Base-by-base conservation (phyloP, 1,140 invertebrate species). In the Bombus soroeensis region DNA sequence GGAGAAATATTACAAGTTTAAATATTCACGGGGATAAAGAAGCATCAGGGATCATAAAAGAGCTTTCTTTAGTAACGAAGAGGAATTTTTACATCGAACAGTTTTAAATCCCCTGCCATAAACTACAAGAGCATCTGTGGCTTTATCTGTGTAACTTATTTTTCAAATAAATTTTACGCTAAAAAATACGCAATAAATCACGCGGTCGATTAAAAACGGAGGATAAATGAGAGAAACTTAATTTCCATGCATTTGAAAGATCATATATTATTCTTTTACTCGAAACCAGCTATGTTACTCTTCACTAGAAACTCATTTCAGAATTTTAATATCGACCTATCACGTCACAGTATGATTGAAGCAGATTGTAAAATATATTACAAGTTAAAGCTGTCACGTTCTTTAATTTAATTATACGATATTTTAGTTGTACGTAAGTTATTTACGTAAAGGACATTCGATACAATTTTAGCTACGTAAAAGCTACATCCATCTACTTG, bases 71-170 rank as follows among this genome's bases (percentile, higher is more conserved):
- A 34, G 18, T 34, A 34, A 74, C 28, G 10, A 34, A 59, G 12
- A 76, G 74, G 32, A 76, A 57, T 37, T 76, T 76, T 76, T 57
- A 28, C 73, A 75, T 41, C 13, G 28, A 43, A 72, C 70, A n/a
- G 1, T 72, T 72, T 72, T 5, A 28, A 72, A 43, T n/a, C 28
- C 2, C 5, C 39, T 15, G 39, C 13, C 39, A 41, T n/a, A n/a
- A 43, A 8, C 70, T 41, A 15, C 28, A 8, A 72, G 9, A n/a
- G 25, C 28, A 15, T 41, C 28, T n/a, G 13, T 32, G 28, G 22
- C 22, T 41, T 72, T 43, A 25, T 9, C 39, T 18, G 37, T 13
- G 37, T 39, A 71, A 71, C 22, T 71, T 28, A 39, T 28, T 28
- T 71, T 71, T 71, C 22, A 28, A 12, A 37, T 25, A 25, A 71